Percentiles rank a stretch among this genome's conserved stretches.
phyloP scores from a whole-genome alignment of 2,113 vertebrate genomes.

The Chamaetylas fuelleborni region DNA sequence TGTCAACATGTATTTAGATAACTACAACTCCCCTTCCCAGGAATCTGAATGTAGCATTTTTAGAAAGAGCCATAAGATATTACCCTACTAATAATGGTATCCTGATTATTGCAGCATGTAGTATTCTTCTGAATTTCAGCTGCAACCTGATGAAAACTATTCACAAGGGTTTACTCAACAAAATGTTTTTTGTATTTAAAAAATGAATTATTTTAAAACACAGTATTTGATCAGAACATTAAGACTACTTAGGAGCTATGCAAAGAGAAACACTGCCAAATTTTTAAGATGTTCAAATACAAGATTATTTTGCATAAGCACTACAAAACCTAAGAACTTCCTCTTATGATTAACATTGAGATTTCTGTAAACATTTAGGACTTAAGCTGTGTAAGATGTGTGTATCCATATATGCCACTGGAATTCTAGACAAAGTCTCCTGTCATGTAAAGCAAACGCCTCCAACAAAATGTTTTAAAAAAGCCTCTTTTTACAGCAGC shows the following conservation, averaged over 20 bases:
- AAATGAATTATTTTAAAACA: neutral
- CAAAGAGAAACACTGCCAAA: neutral
- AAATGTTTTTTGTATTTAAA: neutral
- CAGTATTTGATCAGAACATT: neutral
- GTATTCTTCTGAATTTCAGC: neutral
- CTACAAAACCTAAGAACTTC: neutral
- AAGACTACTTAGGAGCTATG: neutral
- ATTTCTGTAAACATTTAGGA: neutral
- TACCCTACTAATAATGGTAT: neutral
- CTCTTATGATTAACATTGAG: neutral
- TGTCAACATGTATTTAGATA: neutral
- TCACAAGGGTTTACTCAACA: neutral
- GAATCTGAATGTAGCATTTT: neutral
- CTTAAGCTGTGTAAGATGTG: neutral
- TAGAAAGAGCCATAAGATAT: neutral
- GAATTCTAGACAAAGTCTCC: neutral
- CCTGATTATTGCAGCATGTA: neutral
- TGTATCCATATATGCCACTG: neutral
- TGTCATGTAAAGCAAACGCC: neutral
- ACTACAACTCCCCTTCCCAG: neutral
- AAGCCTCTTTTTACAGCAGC: neutral
- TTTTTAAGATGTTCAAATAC: slow-evolving; percentile 2
- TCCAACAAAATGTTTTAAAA: neutral
- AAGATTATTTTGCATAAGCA: slow-evolving; percentile 7
- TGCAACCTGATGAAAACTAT: neutral